Percentiles rank a stretch among this genome's conserved stretches.
Conservation (phyloP, 2,888 invertebrate genomes). For the Acanthosepion lycidas region DNA sequence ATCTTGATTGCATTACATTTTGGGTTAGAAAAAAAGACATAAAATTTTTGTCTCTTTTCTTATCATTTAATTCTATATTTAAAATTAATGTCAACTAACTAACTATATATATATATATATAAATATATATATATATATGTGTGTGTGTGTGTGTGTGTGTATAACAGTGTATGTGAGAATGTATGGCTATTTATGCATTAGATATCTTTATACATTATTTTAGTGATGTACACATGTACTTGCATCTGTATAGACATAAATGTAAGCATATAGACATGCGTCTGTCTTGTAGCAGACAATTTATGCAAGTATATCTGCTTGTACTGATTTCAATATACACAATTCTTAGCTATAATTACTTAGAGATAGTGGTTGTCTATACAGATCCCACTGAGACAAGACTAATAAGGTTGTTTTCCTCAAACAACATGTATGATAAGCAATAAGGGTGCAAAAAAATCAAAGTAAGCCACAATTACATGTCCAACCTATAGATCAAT, state of each 20-base stretch:
- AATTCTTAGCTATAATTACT: background rate
- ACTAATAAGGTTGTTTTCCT: constrained; percentile 14
- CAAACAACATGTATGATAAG: background rate
- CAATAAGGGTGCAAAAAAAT: background rate
- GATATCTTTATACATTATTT: background rate
- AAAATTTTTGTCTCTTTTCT: no score
- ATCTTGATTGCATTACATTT: no score
- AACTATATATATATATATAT: no score
- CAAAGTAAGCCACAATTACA: background rate
- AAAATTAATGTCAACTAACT: no score
- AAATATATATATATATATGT: no score
- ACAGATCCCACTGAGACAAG: background rate
- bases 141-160: no score
- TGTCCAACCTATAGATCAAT: background rate
- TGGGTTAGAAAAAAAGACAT: no score
- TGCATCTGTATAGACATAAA: no score
- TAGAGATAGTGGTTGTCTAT: background rate
- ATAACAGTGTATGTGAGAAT: no score
- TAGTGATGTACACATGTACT: background rate
- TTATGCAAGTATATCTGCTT: background rate
- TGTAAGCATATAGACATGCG: background rate
- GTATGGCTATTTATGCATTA: no score
- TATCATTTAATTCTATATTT: no score
- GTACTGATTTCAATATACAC: background rate
- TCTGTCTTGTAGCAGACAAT: background rate